Base-by-base conservation (phyloP, 2,113 vertebrate species). In the Phyllopteryx taeniolatus region DNA sequence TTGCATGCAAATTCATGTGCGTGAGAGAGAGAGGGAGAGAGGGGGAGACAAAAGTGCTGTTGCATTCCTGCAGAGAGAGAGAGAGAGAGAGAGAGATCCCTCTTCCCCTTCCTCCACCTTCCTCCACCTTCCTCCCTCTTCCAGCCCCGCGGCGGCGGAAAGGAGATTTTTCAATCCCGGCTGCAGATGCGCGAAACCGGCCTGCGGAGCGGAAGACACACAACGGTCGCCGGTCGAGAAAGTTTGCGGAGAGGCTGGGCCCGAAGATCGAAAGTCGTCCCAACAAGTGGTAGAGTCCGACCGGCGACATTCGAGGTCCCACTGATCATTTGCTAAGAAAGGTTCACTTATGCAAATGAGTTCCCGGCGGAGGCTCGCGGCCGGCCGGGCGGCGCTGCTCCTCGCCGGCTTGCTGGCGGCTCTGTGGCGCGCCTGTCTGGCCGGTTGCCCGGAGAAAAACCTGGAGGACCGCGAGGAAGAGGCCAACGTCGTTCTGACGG, bases 401-500 rank as follows among this genome's bases (percentile, higher is more conserved):
- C 64, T 89, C 22, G 83, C 76, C 66, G 80, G 79, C 68, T 77
- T 90, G 69, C 72, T 92, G 75, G 88, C 86, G 68, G 86, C 79
- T 73, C 83, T 91, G 83, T 80, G 80, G 81, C 81, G 84, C 70
- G 88, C 86, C 61, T 90, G 91, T 77, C 74, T 54, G 59, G 93
- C 92, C 43, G 91, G 66, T 46, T 98, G 96, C 90, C 94, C 95
- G 12, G 96, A 98, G 87, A 94, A 93, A 76, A 91, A 95, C 78
- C 89, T 98, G 90, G 94, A 98, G 86, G 91, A 93, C 72, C 65
- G 96, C 49, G 93, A 94, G 73, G 96, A 98, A 44, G 95, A 96
- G 79, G 97, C 96, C 72, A 96, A 97, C 85, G 87, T 99, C 74
- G 96, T 98, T 79, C 85, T 99, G 72, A 98, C 96, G 60, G 97